These are phyloP conservation scores for Myiopsitta monachus DNA, from an alignment of 2,113 vertebrate genomes.

Conservation along the genomic window DNA sequence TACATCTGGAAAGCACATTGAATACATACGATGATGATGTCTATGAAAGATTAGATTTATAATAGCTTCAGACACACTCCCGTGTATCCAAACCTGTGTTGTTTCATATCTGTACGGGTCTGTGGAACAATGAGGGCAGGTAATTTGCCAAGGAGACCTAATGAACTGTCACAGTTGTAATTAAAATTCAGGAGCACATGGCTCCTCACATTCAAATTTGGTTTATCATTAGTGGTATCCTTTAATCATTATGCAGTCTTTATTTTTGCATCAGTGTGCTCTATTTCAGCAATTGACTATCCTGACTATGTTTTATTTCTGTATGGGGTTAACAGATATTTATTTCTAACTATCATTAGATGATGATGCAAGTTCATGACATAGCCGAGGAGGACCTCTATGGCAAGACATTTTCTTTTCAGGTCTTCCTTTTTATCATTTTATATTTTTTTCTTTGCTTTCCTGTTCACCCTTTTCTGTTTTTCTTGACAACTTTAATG, in stretches of 20 bases:
- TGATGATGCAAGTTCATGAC: not conserved
- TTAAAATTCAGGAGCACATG: not conserved
- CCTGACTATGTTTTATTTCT: not conserved
- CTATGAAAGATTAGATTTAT: not conserved
- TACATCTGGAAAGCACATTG: not conserved
- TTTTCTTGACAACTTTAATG: not conserved
- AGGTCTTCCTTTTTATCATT: not conserved
- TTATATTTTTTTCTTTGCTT: not conserved
- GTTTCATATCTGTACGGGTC: not conserved
- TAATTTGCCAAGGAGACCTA: not conserved
- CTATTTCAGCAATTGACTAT: not conserved
- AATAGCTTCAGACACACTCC: not conserved
- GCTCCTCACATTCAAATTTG: not conserved
- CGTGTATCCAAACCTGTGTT: not conserved
- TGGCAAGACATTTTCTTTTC: not conserved
- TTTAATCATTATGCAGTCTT: not conserved
- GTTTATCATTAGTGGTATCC: not conserved
- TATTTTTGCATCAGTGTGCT: not conserved
- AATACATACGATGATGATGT: not conserved
- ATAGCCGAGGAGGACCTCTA: not conserved
- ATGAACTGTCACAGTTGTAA: not conserved
- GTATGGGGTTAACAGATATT: not conserved
- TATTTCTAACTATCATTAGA: not conserved
- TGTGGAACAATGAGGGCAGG: not conserved
- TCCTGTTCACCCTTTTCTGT: not conserved